Conservation (phyloP, 2,797 vertebrate species). For the Erpetoichthys calabaricus region DNA sequence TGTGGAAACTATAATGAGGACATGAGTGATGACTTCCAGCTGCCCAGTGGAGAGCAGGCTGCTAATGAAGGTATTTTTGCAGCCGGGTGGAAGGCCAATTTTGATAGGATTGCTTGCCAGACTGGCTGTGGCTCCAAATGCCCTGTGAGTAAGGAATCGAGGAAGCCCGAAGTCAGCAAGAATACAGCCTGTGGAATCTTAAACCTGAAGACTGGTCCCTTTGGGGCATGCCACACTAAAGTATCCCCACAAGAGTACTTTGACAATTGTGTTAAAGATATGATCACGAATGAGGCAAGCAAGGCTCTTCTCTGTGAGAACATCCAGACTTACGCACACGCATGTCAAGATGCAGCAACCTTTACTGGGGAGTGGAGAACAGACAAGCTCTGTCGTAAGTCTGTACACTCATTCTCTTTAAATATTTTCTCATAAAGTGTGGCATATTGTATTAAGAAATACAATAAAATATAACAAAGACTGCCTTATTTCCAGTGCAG, state of each 20-base stretch:
- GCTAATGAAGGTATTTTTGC: conserved; percentile 29
- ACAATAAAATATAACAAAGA: too few species aligned
- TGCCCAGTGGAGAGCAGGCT: conserved; percentile 17
- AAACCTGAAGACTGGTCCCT: conserved; percentile 31
- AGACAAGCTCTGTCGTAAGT: conserved; percentile 42
- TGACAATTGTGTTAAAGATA: conserved; percentile 32
- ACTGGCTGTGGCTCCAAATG: conserved; percentile 31
- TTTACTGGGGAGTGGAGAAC: conserved; percentile 29
- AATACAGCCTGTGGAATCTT: conserved; percentile 38
- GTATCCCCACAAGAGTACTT: conserved; percentile 29
- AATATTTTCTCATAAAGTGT: too few species aligned
- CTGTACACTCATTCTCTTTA: too few species aligned
- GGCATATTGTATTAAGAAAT: too few species aligned
- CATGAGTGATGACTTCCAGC: conserved; percentile 42
- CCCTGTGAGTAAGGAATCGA: conserved; percentile 19
- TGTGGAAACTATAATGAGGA: conserved; percentile 63
- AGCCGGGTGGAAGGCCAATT: conserved; percentile 39
- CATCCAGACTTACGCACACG: conserved; percentile 31
- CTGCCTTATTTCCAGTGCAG: too few species aligned
- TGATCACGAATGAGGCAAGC: conserved; percentile 17
- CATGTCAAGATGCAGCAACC: conserved; percentile 33
- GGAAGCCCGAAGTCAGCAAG: neutral
- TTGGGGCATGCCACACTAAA: conserved; percentile 36
- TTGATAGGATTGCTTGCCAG: conserved; percentile 25
- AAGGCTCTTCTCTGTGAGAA: conserved; percentile 25